Evolutionary conservation across 1,140 invertebrate genomes (phyloP).

Genomic region (Thalassaphorura encarpata): DNA sequence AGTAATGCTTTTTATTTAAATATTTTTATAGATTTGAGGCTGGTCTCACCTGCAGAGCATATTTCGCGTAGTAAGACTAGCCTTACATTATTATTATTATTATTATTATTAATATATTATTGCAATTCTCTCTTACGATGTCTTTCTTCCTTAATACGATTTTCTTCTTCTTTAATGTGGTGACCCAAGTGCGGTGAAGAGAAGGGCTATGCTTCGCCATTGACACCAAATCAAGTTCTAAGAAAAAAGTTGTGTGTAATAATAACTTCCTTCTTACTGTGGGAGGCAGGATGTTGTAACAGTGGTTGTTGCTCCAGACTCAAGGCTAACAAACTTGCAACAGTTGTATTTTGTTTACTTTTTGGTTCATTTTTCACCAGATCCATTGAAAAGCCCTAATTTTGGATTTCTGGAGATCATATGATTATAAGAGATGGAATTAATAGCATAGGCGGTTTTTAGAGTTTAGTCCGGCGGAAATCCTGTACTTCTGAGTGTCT

Average conservation of each 20-base stretch:
- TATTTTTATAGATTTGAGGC: no score
- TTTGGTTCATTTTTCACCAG: slow-evolving; percentile 8
- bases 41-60: no score
- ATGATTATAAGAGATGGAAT: slow-evolving; percentile 27
- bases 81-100: no score
- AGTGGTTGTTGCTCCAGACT: slow-evolving; percentile 46
- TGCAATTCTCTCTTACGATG: slow-evolving; percentile 10
- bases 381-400: slow-evolving; percentile 15
- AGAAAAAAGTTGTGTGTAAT: no score
- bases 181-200: slow-evolving; percentile 29
- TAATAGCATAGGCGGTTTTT: slow-evolving; percentile 27
- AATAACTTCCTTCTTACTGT: no score
- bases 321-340: slow-evolving; percentile 72
- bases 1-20: no score
- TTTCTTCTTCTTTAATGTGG: slow-evolving; percentile 17
- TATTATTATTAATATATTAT: no score
- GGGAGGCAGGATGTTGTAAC: not conserved
- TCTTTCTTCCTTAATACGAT: slow-evolving; percentile 5
- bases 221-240: no score
- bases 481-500: slow-evolving; percentile 15
- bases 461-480: slow-evolving; percentile 19
- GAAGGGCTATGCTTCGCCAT: slow-evolving; percentile 3
- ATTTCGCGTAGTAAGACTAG: no score
- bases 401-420: slow-evolving; percentile 26
- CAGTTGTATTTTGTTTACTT: slow-evolving; percentile 68